These are phyloP conservation scores for Lamellibrachia satsuma DNA, from an alignment of 2,888 invertebrate species.

Conservation along the genomic window DNA sequence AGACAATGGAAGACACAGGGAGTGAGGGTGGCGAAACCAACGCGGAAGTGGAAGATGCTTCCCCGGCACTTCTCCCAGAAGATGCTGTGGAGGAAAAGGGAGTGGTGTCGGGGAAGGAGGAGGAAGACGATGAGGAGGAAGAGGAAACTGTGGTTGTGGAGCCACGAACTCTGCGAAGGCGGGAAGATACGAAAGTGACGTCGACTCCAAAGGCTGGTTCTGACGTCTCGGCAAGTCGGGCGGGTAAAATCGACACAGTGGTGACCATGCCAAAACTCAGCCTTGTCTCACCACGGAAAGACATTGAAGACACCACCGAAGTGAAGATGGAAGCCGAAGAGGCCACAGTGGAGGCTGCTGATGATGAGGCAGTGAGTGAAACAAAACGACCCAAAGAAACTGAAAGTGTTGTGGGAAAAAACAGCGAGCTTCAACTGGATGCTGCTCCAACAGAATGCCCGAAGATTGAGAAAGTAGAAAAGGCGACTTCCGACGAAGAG, in stretches of 20 bases:
- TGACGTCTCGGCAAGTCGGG: neutral
- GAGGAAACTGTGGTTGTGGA: conserved; percentile 13
- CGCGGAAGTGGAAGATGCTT: neutral
- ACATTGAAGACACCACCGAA: neutral
- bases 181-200: neutral
- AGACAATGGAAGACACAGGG: conserved; percentile 13
- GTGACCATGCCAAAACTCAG: conserved; percentile 29
- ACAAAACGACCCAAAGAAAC: neutral
- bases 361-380: neutral
- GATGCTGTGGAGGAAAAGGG: conserved; percentile 3
- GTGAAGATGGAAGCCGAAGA: neutral
- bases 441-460: conserved; percentile 18
- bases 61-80: conserved; percentile 13
- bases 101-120: conserved; percentile 30
- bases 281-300: neutral
- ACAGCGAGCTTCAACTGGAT: conserved; percentile 18
- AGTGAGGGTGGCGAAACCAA: neutral
- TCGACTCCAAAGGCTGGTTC: neutral
- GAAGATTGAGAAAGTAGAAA: conserved; percentile 20
- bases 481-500: neutral
- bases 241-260: neutral
- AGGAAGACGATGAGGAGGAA: conserved; percentile 30
- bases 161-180: neutral
- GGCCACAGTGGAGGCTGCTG: neutral
- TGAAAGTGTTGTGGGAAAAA: conserved; percentile 14